Conservation (phyloP, 2,888 invertebrate species). For the Agrochola macilenta region DNA sequence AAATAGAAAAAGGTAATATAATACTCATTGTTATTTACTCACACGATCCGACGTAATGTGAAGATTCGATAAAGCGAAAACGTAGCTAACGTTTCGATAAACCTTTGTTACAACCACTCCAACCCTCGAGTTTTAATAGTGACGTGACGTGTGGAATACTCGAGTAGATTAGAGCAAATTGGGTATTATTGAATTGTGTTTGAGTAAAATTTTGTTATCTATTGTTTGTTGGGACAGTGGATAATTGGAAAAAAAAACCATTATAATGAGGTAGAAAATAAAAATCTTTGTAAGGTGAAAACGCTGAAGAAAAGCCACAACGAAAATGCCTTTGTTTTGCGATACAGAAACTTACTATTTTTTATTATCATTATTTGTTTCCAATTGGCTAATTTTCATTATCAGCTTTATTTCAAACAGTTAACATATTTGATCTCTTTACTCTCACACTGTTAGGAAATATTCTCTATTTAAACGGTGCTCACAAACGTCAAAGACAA, state of each 20-base stretch:
- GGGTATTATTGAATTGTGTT: slow-evolving; percentile 46
- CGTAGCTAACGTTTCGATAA: slow-evolving; percentile 75
- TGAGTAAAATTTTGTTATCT: not conserved
- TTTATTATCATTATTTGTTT: not conserved
- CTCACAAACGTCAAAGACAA: not conserved
- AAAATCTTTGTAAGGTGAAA: not conserved
- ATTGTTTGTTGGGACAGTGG: not conserved
- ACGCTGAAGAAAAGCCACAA: not conserved
- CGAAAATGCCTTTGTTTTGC: slow-evolving; percentile 1
- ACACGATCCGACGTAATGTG: slow-evolving; percentile 64
- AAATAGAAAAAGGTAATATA: slow-evolving; percentile 68
- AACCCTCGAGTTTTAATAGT: slow-evolving; percentile 67
- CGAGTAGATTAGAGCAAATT: slow-evolving; percentile 54
- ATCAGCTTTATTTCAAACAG: not conserved
- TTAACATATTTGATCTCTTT: too few species aligned
- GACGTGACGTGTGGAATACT: slow-evolving; percentile 59
- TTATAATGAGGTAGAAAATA: not conserved
- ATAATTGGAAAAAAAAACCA: not conserved
- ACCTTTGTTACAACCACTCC: slow-evolving; percentile 78
- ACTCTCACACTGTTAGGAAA: not conserved
- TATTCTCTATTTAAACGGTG: not conserved
- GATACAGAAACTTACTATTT: not conserved
- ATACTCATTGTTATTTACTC: slow-evolving; percentile 70
- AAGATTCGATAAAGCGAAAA: slow-evolving; percentile 72
- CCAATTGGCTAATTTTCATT: too few species aligned